Evolutionary conservation across 2,888 invertebrate species (phyloP), one percentile per base, ranked within the genome.

Genomic region (Cataglyphis rosenhaueri): DNA sequence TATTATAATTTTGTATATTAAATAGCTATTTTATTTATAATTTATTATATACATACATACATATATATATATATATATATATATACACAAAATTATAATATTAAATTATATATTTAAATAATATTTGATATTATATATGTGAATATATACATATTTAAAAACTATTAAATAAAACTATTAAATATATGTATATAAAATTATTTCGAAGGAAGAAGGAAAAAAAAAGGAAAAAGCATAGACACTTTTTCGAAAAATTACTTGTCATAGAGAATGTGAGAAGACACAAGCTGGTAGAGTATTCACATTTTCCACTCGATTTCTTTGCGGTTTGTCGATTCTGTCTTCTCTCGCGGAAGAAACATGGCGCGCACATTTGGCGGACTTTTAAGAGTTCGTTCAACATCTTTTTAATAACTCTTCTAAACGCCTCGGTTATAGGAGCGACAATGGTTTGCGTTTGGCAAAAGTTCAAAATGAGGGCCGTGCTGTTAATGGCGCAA

Each of bases 391-490:
- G 65, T 89, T 64, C 76, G 44, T 83, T 76, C 70, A 76, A 76
- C 74, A 82, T 55, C 78, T 71, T 75, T 89, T 89, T 89, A 87
- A 89, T 84, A 82, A 78, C 85, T 84, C 83, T 71, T 70, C 74
- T 73, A 76, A 88, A 87, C 62, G 68, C 73, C 65, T 62, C 44
- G 61, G 21, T 48, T 41, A 78, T 79, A 81, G 83, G 41, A 25
- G 65, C 12, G 12, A 35, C 76, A 81, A 73, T 32, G 57, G 79
- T 84, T 84, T 83, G 70, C 90, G 83, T 83, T 87, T 88, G 88
- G 88, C 88, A 84, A 52, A 44, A 62, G 57, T 87, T 87, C 89
- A 90, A 88, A 57, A 64, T 52, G 48, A 57, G 71, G 78, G 62
- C 65, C 76, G 66, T 81, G 82, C 81, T 74, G 74, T 86, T 88